Base-by-base conservation (phyloP, 2,888 invertebrate species). In the Epicampocera succincta region DNA sequence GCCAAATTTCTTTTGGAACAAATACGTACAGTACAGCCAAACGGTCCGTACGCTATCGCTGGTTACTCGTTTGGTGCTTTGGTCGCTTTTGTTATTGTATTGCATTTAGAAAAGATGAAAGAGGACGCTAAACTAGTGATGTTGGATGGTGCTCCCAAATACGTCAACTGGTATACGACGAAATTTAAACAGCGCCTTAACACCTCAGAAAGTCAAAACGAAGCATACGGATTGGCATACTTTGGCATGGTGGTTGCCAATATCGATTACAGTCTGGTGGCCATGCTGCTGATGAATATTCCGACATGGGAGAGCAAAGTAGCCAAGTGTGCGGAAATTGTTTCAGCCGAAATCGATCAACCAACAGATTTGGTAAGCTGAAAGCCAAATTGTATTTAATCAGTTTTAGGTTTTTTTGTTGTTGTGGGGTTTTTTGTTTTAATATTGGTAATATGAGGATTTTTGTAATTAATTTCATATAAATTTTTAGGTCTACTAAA, bases 41-140 rank as follows among this genome's bases (percentile, higher is more conserved):
- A 92, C 77, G 96, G 97, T 83, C 98, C 98, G 3, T 98, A 97
- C 92, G 94, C 94, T 65, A 92, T 99, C 84, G 94, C 96, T 54
- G 99, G 99, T 1, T 99, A 99, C 92, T 99, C 99, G 0, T 99
- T 97, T 91, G 99, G 99, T 83, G 97, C 97, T 50, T 94, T 96
- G 86, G 95, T 99, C 42, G 98, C 98, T 17, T 97, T 98, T 90
- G 99, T 99, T 92, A 98, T 99, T 95, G 96, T 96, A 29, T 92
- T 95, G 40, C 95, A 96, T 89, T 92, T 99, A 71, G 96, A 97
- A 89, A 91, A 92, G 84, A 92, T 91, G 50, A 90, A 90, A 13
- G 91, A 91, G 83, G 78, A 85, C 8, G 87, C 87, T 6, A 87
- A 88, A 61, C 85, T 91, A n/a, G 93, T 96, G 85, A 93, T 99